Percentiles rank a stretch among this genome's conserved stretches.
Evolutionary conservation across 2,113 vertebrate species (phyloP).

Genomic region (Eurystomus gularis): DNA sequence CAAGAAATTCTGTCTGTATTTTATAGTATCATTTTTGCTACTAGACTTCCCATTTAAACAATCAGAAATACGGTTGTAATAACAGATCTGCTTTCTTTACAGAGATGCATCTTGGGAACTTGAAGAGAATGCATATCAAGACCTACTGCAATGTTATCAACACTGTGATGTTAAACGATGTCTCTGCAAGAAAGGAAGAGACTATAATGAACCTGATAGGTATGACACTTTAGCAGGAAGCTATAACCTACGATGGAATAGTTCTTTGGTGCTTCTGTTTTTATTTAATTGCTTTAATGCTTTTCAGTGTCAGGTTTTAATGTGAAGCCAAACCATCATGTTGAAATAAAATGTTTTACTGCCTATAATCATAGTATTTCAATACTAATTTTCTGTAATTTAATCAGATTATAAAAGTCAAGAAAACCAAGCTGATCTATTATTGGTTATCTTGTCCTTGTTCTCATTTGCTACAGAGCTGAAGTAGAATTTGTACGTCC

Average conservation of each 20-base stretch:
- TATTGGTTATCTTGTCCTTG: background rate
- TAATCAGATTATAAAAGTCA: background rate
- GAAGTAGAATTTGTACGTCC: background rate
- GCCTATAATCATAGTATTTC: background rate
- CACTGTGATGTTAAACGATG: slow-evolving; percentile 86
- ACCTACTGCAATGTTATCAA: slow-evolving; percentile 87
- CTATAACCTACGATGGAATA: background rate
- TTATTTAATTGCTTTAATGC: background rate
- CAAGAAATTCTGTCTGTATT: background rate
- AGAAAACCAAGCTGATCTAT: background rate
- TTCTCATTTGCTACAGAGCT: background rate
- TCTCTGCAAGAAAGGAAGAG: slow-evolving; percentile 81
- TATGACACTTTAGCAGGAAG: slow-evolving; percentile 48
- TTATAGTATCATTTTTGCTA: background rate
- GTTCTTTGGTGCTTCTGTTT: background rate
- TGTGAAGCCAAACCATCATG: background rate
- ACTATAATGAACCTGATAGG: slow-evolving; percentile 84
- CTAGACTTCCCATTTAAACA: background rate
- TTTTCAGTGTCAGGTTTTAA: background rate
- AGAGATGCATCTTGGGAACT: slow-evolving; percentile 99
- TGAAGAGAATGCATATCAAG: slow-evolving; percentile 92
- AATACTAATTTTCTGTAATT: background rate
- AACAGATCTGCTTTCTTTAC: background rate
- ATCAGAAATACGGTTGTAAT: background rate
- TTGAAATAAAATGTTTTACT: background rate